Evolutionary conservation across 2,113 vertebrate species (phyloP), one percentile per base, ranked within the genome.

Genomic region (Scytalopus superciliaris): DNA sequence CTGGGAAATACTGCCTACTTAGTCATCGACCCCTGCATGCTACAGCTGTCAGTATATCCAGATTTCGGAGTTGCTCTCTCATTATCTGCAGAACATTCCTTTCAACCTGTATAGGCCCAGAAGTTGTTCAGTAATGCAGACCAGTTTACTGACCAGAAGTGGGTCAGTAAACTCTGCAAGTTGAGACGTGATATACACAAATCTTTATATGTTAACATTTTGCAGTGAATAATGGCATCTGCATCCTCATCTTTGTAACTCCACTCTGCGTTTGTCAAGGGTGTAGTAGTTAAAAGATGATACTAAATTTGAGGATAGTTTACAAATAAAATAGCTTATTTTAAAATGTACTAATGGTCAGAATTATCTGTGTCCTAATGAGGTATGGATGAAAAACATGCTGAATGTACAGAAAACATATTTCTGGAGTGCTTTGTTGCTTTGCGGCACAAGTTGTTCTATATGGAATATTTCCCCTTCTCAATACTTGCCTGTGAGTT

Each of bases 291-390:
- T 52, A 57, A 66, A 57, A 57, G 84, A 37, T 0, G 0, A 59
- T 66, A 47, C 28, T 70, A 57, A 70, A 56, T 85, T 28, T 53
- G 62, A 80, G 53, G 42, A 50, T 37, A 25, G 33, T 35, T 79
- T 90, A 31, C 69, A 83, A 93, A 86, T 45, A 91, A 83, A 92
- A 63, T 57, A 0, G 2, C 57, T 63, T 64, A 27, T 91, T 88
- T 93, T 82, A 31, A 81, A 88, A 55, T 23, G 22, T 31, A 31
- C 12, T 88, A 95, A 80, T 76, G 59, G 68, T 85, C 93, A 87
- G 87, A 85, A 88, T 87, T 89, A 84, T 89, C 89, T 92, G 39
- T 69, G 84, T 64, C 64, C 87, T 97, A 94, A 96, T 69, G 93
- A 94, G 86, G 92, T 90, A 70, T 0, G 55, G 92, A 74, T 83